Conservation (phyloP, 2,888 invertebrate genomes). For the Diarsia mendica region DNA sequence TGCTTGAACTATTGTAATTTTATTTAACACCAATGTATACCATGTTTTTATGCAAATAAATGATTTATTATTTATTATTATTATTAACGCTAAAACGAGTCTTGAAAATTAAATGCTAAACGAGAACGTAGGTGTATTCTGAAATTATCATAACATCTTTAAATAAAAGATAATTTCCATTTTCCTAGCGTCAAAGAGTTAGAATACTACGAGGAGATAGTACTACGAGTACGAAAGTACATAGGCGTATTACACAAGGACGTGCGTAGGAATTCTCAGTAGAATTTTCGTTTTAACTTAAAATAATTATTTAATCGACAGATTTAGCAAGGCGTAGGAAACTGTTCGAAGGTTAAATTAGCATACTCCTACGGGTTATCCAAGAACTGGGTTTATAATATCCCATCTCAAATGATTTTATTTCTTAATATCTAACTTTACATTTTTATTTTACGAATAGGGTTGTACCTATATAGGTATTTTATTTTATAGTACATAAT, state of each 20-base stretch:
- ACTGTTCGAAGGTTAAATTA: slow-evolving; percentile 10
- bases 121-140: slow-evolving; percentile 4
- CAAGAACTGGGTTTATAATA: neutral
- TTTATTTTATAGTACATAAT: too few relatives aligned
- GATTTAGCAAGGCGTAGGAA: slow-evolving; percentile 11
- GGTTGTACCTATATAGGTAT: too few relatives aligned
- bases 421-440: neutral
- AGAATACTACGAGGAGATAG: too few relatives aligned
- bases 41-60: too few relatives aligned
- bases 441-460: neutral
- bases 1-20: too few relatives aligned
- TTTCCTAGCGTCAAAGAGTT: slow-evolving; percentile 11
- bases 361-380: slow-evolving; percentile 1
- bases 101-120: too few relatives aligned
- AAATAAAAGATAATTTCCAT: neutral
- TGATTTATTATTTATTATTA: too few relatives aligned
- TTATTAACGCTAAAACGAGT: too few relatives aligned
- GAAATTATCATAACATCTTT: neutral
- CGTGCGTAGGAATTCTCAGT: slow-evolving; percentile 2
- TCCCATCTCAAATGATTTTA: neutral
- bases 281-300: slow-evolving; percentile 8
- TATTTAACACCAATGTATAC: too few relatives aligned
- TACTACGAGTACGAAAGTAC: slow-evolving; percentile 5
- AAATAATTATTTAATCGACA: slow-evolving; percentile 10
- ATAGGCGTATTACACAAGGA: slow-evolving; percentile 16